phyloP scores from a whole-genome alignment of 2,797 vertebrate genomes.

The Clarias pachynema region DNA sequence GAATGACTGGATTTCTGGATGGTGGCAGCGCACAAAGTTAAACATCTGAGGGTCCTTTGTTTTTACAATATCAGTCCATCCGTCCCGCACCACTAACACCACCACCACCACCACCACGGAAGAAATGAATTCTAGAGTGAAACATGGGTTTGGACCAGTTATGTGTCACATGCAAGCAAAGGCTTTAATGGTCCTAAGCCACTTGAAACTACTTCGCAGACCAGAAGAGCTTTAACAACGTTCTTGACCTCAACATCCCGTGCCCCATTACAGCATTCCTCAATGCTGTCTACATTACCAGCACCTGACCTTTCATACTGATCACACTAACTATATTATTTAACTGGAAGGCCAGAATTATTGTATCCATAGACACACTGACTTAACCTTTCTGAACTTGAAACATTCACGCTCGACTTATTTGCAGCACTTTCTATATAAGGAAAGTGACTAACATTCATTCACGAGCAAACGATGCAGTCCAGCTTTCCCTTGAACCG shows the following conservation, averaged over 20 bases:
- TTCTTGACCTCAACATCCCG: background rate
- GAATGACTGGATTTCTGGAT: slow-evolving; percentile 60
- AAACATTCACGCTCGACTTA: background rate
- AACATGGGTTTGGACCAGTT: slow-evolving; percentile 3
- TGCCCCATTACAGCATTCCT: background rate
- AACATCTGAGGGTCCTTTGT: slow-evolving; percentile 51
- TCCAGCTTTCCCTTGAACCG: background rate
- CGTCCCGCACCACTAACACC: background rate
- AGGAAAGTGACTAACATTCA: background rate
- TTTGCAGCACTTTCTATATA: background rate
- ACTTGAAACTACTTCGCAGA: slow-evolving; percentile 25
- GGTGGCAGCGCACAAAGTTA: slow-evolving; percentile 55
- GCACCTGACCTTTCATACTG: background rate
- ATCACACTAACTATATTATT: background rate
- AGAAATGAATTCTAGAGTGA: slow-evolving; percentile 35
- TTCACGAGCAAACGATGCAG: background rate
- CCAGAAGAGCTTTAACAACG: background rate
- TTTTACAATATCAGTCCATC: slow-evolving; percentile 53
- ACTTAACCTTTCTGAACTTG: background rate
- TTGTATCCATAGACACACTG: background rate
- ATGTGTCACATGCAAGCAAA: slow-evolving; percentile 35
- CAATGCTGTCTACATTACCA: background rate
- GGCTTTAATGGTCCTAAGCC: slow-evolving; percentile 22
- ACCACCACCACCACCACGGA: background rate
- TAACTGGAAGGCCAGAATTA: background rate